Evolutionary conservation across 2,113 vertebrate genomes (phyloP).

Genomic region (Electrona antarctica): DNA sequence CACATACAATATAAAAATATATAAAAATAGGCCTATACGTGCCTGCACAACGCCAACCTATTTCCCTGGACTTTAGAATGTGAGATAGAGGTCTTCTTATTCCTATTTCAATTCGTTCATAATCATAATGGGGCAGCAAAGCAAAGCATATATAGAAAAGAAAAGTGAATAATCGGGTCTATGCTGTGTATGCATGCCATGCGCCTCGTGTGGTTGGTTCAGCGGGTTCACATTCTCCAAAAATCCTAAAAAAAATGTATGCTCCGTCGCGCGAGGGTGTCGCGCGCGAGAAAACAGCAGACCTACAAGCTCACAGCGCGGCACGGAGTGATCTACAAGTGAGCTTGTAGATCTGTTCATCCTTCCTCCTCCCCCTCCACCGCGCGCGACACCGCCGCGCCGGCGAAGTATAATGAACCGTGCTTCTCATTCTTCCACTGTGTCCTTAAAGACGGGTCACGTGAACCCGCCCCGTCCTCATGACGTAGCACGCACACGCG

Average conservation of each 20-base stretch:
- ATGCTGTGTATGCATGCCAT: constrained; percentile 1
- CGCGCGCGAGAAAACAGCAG: no score
- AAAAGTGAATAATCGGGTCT: neutral
- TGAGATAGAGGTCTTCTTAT: no score
- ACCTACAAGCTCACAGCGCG: no score
- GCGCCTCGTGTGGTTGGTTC: constrained; percentile 35
- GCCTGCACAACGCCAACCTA: constrained; percentile 32
- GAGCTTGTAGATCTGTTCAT: no score
- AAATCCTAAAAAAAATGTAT: neutral
- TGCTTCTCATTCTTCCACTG: constrained; percentile 12
- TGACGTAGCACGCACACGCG: neutral
- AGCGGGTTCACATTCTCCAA: constrained; percentile 51
- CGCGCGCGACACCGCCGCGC: no score
- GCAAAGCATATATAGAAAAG: no score
- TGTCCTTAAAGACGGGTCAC: constrained; percentile 74
- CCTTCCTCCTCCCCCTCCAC: no score
- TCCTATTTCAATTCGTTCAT: no score
- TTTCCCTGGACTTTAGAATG: constrained; percentile 14
- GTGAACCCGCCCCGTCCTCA: constrained; percentile 60
- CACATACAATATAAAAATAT: constrained; percentile 47
- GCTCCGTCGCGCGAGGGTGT: no score
- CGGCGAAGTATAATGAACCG: neutral
- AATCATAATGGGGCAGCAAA: no score
- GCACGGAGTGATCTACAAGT: no score
- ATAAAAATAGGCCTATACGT: constrained; percentile 37